Base-by-base conservation (phyloP, 2,888 invertebrate genomes). In the Drosophila nigricruria region DNA sequence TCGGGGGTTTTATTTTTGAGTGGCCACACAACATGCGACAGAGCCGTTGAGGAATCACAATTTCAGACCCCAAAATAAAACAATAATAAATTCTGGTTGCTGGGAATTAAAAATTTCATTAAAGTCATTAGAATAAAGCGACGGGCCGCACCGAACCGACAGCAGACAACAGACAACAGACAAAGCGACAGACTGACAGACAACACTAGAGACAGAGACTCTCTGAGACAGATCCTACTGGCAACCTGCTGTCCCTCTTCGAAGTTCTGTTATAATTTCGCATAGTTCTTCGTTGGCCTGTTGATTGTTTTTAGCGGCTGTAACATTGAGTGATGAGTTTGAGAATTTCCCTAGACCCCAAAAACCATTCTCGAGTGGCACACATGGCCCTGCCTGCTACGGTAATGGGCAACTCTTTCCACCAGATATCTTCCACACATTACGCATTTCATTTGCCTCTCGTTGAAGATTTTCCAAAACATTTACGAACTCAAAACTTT, bases 91-190 rank as follows among this genome's bases (percentile, higher is more conserved):
- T 91, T 91, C 81, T 85, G 85, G 80, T 87, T 84, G 89, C 81
- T 85, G 78, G 81, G 85, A 87, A 91, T 92, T 91, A 89, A 89
- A 56, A 89, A 77, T 91, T 91, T 91, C 90, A 91, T 92, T 92
- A 91, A 91, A 91, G 87, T 84, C 90, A 91, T 91, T 91, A 91
- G 89, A 91, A 85, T 77, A 65, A 73, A 76, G 70, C 78, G 73
- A 53, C 40, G 47, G 58, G 53, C 70, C 49, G 62, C 79, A 70
- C 60, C 62, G 59, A 79, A 66, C 75, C 73, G 82, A 82, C 88
- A 79, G 58, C 73, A 64, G 60, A 65, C 65, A 65, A 6, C 73
- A 64, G 60, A 65, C 65, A 65, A 6, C 36, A 45, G 66, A 47
- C 67, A 52, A 36, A 47, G 64, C 53, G 42, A 65, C 52, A 67